Evolutionary conservation across 2,888 invertebrate genomes (phyloP).

Genomic region (Drosophila nigricruria): DNA sequence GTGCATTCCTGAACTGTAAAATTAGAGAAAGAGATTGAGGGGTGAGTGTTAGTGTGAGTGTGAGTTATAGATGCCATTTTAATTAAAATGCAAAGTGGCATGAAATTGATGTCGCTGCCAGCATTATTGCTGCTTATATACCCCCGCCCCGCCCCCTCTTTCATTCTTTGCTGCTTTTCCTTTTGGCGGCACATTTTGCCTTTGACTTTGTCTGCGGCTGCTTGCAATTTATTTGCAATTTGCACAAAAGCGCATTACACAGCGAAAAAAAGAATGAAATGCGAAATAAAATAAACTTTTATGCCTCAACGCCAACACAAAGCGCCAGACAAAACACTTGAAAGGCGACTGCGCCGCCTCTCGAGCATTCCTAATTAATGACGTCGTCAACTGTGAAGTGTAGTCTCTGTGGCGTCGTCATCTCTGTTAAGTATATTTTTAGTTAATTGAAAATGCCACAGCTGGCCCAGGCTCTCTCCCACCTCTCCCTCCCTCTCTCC

Average conservation of each 20-base stretch:
- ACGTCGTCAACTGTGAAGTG: slow-evolving; percentile 52
- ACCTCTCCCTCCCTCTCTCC: background rate
- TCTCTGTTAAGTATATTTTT: slow-evolving; percentile 13
- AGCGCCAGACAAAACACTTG: slow-evolving; percentile 61
- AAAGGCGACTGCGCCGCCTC: slow-evolving; percentile 64
- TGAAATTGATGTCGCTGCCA: slow-evolving; percentile 62
- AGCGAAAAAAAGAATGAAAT: slow-evolving; percentile 11
- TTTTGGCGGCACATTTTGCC: slow-evolving; percentile 50
- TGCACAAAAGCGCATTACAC: slow-evolving; percentile 69
- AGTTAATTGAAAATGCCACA: slow-evolving; percentile 63
- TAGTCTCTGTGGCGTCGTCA: slow-evolving; percentile 7
- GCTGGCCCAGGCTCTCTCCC: slow-evolving; percentile 10
- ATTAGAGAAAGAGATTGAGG: slow-evolving; percentile 19
- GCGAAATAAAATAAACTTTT: slow-evolving; percentile 44
- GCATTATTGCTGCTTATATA: slow-evolving; percentile 26
- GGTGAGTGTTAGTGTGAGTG: too few relatives aligned
- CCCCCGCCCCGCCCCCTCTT: background rate
- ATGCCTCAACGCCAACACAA: slow-evolving; percentile 74
- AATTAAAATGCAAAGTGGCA: slow-evolving; percentile 80
- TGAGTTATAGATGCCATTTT: slow-evolving; percentile 48
- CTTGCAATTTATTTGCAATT: slow-evolving; percentile 75
- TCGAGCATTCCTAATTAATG: slow-evolving; percentile 75
- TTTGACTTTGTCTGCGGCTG: slow-evolving; percentile 52
- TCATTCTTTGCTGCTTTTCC: slow-evolving; percentile 4
- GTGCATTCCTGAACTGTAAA: slow-evolving; percentile 87